Evolutionary conservation across 2,888 invertebrate species (phyloP).

Genomic region (Blastobasis adustella): DNA sequence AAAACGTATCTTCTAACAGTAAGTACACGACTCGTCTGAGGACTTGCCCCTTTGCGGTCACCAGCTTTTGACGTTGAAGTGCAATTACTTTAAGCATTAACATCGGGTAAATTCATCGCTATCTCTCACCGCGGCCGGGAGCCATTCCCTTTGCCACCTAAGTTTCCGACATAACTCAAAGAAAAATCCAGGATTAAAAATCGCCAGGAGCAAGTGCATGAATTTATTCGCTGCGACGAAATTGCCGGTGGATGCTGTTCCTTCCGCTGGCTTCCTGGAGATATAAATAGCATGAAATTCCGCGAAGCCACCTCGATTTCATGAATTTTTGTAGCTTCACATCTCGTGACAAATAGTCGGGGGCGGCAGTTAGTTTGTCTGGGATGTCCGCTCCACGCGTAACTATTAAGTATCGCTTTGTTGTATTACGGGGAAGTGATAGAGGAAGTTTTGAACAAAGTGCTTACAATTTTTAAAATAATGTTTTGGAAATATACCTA

Average conservation of each 20-base stretch:
- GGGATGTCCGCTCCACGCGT: background rate
- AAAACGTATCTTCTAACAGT: no score
- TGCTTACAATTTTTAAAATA: background rate
- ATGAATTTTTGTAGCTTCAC: conserved; percentile 52
- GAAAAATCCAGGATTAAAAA: conserved; percentile 46
- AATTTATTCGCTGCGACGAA: conserved; percentile 46
- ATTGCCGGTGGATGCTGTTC: conserved; percentile 44
- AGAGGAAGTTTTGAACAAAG: background rate
- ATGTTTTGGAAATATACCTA: no score
- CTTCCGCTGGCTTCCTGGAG: conserved; percentile 27
- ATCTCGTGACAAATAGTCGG: conserved; percentile 49
- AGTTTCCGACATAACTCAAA: conserved; percentile 42
- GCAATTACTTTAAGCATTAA: no score
- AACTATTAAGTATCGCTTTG: background rate
- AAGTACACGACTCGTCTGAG: no score
- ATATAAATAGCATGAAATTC: conserved; percentile 36
- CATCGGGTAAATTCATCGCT: no score
- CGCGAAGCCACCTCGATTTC: conserved; percentile 38
- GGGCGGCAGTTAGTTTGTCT: conserved; percentile 19
- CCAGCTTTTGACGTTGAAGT: no score
- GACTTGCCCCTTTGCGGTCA: no score
- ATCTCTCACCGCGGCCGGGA: no score
- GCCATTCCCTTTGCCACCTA: background rate
- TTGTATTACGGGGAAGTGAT: background rate
- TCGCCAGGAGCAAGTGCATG: conserved; percentile 32